Evolutionary conservation across 2,113 vertebrate genomes (phyloP).

Genomic region (rat (Rattus norvegicus)): GRCr8 NC_086036.1:52076001-52076500

Average conservation of each 20-base stretch:
- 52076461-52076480: too few species aligned
- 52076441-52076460: too few species aligned
- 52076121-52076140: neutral
- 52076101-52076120: neutral
- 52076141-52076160: slow-evolving; percentile 8
- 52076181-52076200: neutral
- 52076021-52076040: slow-evolving; percentile 19
- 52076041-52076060: neutral
- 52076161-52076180: neutral
- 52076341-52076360: neutral
- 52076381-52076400: too few species aligned
- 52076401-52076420: too few species aligned
- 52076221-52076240: too few species aligned
- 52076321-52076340: neutral
- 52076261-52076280: neutral
- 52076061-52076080: slow-evolving; percentile 22
- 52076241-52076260: neutral
- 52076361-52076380: too few species aligned
- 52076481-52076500: neutral
- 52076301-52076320: neutral
- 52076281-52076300: neutral
- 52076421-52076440: too few species aligned
- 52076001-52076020: neutral
- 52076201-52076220: neutral
- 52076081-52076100: slow-evolving; percentile 2